Evolutionary conservation across 2,888 invertebrate species (phyloP).

Genomic region (Pseudoips prasinana): DNA sequence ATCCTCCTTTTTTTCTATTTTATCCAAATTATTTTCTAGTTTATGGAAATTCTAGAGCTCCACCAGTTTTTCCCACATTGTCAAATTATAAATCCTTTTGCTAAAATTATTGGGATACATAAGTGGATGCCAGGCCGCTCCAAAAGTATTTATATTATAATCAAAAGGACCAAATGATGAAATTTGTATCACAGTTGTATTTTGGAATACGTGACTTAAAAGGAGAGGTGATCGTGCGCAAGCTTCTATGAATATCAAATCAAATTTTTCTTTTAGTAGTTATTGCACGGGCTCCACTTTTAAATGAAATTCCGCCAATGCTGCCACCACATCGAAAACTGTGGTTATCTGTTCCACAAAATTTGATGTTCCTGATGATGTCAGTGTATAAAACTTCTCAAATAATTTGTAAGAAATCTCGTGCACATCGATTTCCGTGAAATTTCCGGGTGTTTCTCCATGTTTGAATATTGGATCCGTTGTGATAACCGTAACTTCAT

Average conservation of each 20-base stretch:
- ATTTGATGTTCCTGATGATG: neutral
- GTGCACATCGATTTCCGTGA: constrained; percentile 55
- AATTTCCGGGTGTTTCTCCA: constrained; percentile 34
- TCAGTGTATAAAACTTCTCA: neutral
- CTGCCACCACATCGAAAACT: constrained; percentile 1
- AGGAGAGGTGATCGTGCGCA: constrained; percentile 18
- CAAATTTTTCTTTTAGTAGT: constrained; percentile 34
- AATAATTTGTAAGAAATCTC: constrained; percentile 34
- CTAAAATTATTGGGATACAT: constrained; percentile 32
- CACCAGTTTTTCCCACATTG: constrained; percentile 38
- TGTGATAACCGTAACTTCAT: constrained; percentile 57
- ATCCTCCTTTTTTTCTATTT: constrained; percentile 21
- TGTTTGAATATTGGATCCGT: constrained; percentile 45
- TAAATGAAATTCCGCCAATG: constrained; percentile 14
- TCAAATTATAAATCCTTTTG: constrained; percentile 33
- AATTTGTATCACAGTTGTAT: constrained; percentile 39
- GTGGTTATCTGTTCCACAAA: constrained; percentile 2
- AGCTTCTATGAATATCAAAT: constrained; percentile 40
- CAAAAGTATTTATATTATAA: constrained; percentile 26
- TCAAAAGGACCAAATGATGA: constrained; percentile 35
- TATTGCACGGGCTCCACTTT: constrained; percentile 24
- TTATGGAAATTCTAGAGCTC: constrained; percentile 22
- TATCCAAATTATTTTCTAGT: constrained; percentile 10
- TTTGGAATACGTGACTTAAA: constrained; percentile 23
- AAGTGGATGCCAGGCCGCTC: constrained; percentile 37